Percentiles rank a stretch among this genome's conserved stretches.
These are phyloP conservation scores for Cuniculus paca DNA, from an alignment of 2,797 vertebrate species.

Conservation along the genomic window DNA sequence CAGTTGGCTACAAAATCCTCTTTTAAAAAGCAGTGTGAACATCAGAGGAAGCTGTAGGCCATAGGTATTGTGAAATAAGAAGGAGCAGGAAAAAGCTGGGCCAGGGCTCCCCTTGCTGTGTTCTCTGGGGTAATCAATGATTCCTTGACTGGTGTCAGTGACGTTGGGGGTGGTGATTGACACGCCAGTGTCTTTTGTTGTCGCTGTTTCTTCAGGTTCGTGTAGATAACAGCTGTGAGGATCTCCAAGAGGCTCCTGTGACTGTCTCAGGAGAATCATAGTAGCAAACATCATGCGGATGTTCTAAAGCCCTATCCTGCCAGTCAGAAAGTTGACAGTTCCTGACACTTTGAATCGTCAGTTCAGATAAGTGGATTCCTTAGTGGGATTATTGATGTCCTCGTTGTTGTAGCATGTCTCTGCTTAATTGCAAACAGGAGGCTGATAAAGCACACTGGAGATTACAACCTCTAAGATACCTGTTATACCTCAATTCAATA, in stretches of 20 bases:
- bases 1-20: background rate
- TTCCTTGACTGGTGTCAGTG: background rate
- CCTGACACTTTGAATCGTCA: background rate
- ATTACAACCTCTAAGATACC: slow-evolving; percentile 43
- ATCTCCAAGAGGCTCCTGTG: background rate
- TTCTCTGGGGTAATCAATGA: background rate
- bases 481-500: background rate
- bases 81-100: background rate
- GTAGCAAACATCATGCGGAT: background rate
- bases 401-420: slow-evolving; percentile 9
- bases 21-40: background rate
- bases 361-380: background rate
- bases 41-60: background rate
- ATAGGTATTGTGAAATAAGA: background rate
- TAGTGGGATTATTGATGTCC: slow-evolving; percentile 8
- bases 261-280: background rate
- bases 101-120: background rate
- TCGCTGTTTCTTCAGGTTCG: background rate
- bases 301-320: background rate
- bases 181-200: background rate
- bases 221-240: background rate
- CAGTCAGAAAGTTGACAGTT: slow-evolving; percentile 56
- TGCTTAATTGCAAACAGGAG: slow-evolving; percentile 62
- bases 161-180: background rate
- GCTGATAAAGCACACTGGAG: slow-evolving; percentile 10